Conservation (phyloP, 1,140 invertebrate genomes). For the Gerris buenoi region DNA sequence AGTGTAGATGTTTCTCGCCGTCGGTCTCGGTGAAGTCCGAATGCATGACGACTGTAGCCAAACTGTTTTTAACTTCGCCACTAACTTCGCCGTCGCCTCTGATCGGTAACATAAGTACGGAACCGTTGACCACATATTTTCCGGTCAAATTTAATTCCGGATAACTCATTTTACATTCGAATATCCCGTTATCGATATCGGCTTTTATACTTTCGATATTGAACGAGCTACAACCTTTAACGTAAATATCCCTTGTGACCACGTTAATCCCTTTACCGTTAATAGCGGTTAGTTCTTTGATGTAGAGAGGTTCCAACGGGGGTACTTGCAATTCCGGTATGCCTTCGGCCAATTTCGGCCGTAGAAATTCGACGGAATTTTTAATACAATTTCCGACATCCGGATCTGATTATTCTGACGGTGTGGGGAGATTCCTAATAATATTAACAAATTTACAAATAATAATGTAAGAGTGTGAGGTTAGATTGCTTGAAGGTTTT, state of each 20-base stretch:
- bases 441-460: too few relatives aligned
- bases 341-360: background rate
- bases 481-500: too few relatives aligned
- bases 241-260: background rate
- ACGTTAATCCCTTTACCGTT: background rate
- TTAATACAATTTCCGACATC: background rate
- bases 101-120: conserved; percentile 41
- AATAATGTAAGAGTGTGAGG: too few relatives aligned
- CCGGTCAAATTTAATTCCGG: conserved; percentile 38
- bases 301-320: background rate
- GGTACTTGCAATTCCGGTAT: background rate
- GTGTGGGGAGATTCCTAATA: too few relatives aligned
- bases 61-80: conserved; percentile 47
- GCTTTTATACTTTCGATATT: conserved; percentile 26
- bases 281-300: background rate
- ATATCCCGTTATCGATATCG: conserved; percentile 36
- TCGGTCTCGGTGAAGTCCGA: conserved; percentile 15
- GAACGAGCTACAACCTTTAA: background rate
- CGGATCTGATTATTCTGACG: background rate
- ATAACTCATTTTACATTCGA: conserved; percentile 39
- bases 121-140: conserved; percentile 45
- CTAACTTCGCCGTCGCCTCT: conserved; percentile 44
- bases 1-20: conserved; percentile 17
- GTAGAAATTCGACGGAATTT: background rate
- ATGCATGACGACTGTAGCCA: conserved; percentile 9